Base-by-base conservation (phyloP, 2,113 vertebrate species). In the Tautogolabrus adspersus region DNA sequence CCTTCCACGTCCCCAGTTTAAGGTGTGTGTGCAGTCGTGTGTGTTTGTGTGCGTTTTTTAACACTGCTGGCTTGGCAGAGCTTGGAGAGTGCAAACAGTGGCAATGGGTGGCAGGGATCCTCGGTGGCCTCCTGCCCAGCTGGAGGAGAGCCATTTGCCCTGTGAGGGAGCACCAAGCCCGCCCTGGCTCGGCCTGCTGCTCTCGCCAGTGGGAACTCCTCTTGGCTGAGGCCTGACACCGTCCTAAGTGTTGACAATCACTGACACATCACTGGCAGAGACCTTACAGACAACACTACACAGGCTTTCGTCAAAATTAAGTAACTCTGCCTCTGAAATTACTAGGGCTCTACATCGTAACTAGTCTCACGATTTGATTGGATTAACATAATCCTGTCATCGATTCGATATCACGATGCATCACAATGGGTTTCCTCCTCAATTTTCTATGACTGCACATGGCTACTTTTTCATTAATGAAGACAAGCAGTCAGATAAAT, bases 61-160 rank as follows among this genome's bases (percentile, higher is more conserved):
- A 80, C 75, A 22, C 80, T 23, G 64, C 85, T 83, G 22, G 65
- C 82, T 84, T 93, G 91, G 91, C 90, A 87, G 69, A 63, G 74
- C 79, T 60, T 71, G 15, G 78, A 21, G 67, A 85, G 85, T 63
- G 85, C 87, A 90, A 92, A 93, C 89, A 86, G 87, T 84, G 79
- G 83, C 78, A 73, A 82, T 85, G 79, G 85, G 87, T 84, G 89
- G 90, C 83, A 77, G 88, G 66, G 82, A 78, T 88, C 83, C 88
- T 89, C 80, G 34, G 85, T 93, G 86, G 92, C 92, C 88, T 92
- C 79, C 71, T 63, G 87, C 89, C 91, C 85, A 91, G 85, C 93
- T 94, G 94, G 94, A 93, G 91, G 66, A 58, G 58, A 86, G 92
- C 88, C 90, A 88, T 87, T 86, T 75, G 74, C 88, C 88, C 86